Evolutionary conservation across 2,888 invertebrate genomes (phyloP), one percentile per base, ranked within the genome.

Genomic region (Pimpla rufipes): DNA sequence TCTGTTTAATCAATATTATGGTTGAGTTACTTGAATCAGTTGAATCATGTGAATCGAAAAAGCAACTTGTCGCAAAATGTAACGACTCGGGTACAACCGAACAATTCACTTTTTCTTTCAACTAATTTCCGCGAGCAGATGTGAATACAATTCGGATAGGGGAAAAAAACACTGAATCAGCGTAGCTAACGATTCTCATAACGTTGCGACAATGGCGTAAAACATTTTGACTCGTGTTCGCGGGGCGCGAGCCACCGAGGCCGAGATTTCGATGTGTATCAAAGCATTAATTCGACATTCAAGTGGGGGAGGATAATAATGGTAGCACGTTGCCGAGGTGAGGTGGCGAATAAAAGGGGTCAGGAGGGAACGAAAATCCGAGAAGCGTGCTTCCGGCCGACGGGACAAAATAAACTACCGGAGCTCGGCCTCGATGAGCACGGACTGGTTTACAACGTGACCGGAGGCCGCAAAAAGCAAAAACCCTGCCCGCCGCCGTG

Each of bases 371-470:
- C 82, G 81, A 85, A 87, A 85, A 86, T 85, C 84, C 90, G 88
- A 89, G 89, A 87, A 89, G 87, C 91, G 89, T 91, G 85, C 89
- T 91, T 91, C 91, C 91, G 90, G 85, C 85, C 85, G 84, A 84
- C 80, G 88, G 86, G 87, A 89, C 87, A 86, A 90, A 90, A 90
- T 90, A 90, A 91, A 91, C 89, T 89, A 90, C 90, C 91, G 91
- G 91, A 91, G 90, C 88, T 91, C 79, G 85, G 90, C 88, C 90
- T 90, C 90, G 91, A 89, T 91, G 90, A 90, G 88, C 90, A 89
- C 85, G 87, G 81, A 67, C 79, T 84, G 84, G 84, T 83, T 85
- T 84, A 85, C 84, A 85, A 84, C 82, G 79, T 83, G 84, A 84
- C 84, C 81, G 71, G 84, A 84, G 80, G 68, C 84, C 80, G 80